Percentiles rank a stretch among this genome's conserved stretches.
Conservation (phyloP, 2,113 vertebrate species). For the Leucoraja erinaceus region DNA sequence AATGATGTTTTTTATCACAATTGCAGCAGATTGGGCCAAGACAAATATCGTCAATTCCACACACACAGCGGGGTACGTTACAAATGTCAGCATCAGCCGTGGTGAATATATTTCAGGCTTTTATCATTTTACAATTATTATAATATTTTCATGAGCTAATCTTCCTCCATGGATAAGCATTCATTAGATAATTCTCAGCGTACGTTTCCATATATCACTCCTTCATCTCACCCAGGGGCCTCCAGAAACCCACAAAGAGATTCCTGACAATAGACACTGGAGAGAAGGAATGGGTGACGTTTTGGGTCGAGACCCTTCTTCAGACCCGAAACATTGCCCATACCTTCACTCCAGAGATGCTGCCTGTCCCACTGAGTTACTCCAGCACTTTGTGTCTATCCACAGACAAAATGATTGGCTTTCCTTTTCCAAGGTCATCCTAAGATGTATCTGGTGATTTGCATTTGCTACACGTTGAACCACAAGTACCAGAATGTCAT, state of each 20-base stretch:
- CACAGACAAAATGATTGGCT: not conserved
- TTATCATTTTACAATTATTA: not conserved
- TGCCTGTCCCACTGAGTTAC: too few species aligned
- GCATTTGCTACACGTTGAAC: too few species aligned
- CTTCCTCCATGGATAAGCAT: not conserved
- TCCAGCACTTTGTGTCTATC: too few species aligned
- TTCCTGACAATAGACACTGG: not conserved
- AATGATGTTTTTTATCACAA: not conserved
- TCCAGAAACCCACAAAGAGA: not conserved
- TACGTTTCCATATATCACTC: not conserved
- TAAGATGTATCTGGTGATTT: too few species aligned
- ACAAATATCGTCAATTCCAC: not conserved
- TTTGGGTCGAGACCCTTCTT: too few species aligned
- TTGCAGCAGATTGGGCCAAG: not conserved
- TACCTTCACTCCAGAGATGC: too few species aligned
- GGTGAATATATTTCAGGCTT: not conserved
- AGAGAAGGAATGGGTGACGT: too few species aligned
- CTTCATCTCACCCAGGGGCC: not conserved
- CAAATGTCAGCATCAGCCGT: not conserved
- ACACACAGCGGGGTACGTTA: not conserved
- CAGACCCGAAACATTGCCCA: too few species aligned
- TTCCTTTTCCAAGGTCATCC: not conserved
- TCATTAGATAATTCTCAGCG: not conserved
- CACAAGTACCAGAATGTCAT: too few species aligned
- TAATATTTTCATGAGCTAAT: not conserved